A percentile compares a stretch with the other conserved stretches of the same genome.
Conservation (phyloP, 2,888 invertebrate species). For the Cheilosia soror region DNA sequence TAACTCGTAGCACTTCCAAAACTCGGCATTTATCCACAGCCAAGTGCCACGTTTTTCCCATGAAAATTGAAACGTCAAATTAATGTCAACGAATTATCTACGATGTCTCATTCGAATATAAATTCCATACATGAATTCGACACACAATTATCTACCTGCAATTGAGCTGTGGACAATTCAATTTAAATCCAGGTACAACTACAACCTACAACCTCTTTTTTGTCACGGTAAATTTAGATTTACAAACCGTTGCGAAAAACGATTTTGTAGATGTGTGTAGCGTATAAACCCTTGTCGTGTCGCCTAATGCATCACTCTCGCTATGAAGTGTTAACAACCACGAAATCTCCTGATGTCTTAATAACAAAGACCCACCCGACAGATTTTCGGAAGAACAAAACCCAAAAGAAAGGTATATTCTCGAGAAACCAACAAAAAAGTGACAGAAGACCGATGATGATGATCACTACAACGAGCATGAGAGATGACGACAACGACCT, state of each 20-base stretch:
- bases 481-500: slow-evolving; percentile 75
- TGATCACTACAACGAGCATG: slow-evolving; percentile 51
- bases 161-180: slow-evolving; percentile 14
- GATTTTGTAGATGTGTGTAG: background rate
- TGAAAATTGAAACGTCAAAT: slow-evolving; percentile 48
- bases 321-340: slow-evolving; percentile 81
- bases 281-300: slow-evolving; percentile 5
- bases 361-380: slow-evolving; percentile 77
- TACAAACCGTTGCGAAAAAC: slow-evolving; percentile 30
- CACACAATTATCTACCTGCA: slow-evolving; percentile 54
- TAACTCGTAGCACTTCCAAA: no score
- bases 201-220: background rate
- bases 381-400: slow-evolving; percentile 66
- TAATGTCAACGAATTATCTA: slow-evolving; percentile 44
- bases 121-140: slow-evolving; percentile 6
- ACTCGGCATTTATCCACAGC: no score
- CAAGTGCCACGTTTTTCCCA: slow-evolving; percentile 19
- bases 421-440: slow-evolving; percentile 60
- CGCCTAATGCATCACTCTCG: slow-evolving; percentile 63
- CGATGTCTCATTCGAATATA: slow-evolving; percentile 2
- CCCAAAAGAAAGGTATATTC: slow-evolving; percentile 30
- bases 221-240: slow-evolving; percentile 36
- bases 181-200: slow-evolving; percentile 35
- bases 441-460: slow-evolving; percentile 77
- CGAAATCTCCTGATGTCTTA: slow-evolving; percentile 78